These are phyloP conservation scores for Bungarus multicinctus DNA, from an alignment of 2,113 vertebrate species.

Conservation along the genomic window DNA sequence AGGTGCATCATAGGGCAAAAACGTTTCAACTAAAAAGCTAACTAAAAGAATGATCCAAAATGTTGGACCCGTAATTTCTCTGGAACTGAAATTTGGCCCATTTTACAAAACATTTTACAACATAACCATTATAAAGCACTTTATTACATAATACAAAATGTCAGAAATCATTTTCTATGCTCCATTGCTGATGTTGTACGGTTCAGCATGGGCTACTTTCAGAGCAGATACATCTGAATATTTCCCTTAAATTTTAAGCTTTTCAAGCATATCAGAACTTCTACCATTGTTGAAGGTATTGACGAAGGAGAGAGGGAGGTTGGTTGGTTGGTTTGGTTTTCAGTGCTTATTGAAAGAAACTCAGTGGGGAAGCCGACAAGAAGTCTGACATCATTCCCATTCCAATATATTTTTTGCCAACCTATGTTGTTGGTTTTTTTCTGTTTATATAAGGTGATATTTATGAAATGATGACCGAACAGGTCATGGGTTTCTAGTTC, in stretches of 20 bases:
- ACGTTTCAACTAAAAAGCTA: neutral
- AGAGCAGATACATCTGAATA: neutral
- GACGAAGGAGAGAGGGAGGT: neutral
- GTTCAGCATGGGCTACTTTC: neutral
- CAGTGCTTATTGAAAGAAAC: too few species aligned
- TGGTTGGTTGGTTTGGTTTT: too few species aligned
- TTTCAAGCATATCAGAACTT: neutral
- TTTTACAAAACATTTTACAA: neutral
- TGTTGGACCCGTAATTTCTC: neutral
- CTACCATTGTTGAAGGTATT: neutral
- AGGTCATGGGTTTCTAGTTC: too few species aligned
- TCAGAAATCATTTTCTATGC: neutral
- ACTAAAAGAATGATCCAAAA: neutral
- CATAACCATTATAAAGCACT: neutral
- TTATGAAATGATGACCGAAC: neutral
- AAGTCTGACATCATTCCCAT: neutral
- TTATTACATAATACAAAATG: neutral
- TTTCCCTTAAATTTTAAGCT: neutral
- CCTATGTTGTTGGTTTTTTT: neutral
- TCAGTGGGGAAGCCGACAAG: too few species aligned
- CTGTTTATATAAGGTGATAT: neutral
- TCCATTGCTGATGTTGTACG: neutral
- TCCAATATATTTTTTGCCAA: neutral
- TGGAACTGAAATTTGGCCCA: neutral
- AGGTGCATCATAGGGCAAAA: neutral